Base-by-base conservation (phyloP, 2,888 invertebrate genomes). In the Pristionchus fissidentatus region DNA sequence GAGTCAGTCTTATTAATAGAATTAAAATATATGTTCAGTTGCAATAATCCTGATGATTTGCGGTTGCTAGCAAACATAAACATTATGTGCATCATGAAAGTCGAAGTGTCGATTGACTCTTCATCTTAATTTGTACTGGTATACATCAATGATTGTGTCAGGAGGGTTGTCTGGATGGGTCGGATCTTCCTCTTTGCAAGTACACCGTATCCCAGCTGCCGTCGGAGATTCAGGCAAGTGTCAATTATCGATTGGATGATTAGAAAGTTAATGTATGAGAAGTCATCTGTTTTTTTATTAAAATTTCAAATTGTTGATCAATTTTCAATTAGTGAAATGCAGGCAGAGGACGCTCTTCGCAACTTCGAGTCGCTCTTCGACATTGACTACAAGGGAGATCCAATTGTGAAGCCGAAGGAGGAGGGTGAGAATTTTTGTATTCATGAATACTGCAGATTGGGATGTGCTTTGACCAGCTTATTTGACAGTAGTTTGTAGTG, bases 301-400 rank as follows among this genome's bases (percentile, higher is more conserved):
- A n/a, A n/a, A n/a, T n/a, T n/a, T n/a, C n/a, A n/a, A n/a, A n/a
- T n/a, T 49, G 19, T 49, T 19, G 49, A 26, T 8, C 8, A 15
- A 60, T n/a, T 60, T 60, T n/a, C 60, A 8, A 8, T 26, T 10
- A 10, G 60, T 15, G 60, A 60, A n/a, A 8, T 15, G 38, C 41
- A 35, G 49, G 22, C 35, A 0, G 26, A 43, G 7, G 49, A 8
- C n/a, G 82, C 49, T 10, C 49, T 70, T 10, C 5, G 19, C 0
- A 38, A 80, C 60, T 82, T 82, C 82, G 29, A 43, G 13, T 66
- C 82, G 1, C 43, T 82, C 46, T 82, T 82, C 41, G 82, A 82
- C 49, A 22, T 82, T 13, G 66, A 62, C 10, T 46, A 70, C 13
- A 43, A 60, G 10, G 80, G 49, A 41, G 62, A 62, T 46, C 26